Percentiles rank a stretch among this genome's conserved stretches.
Conservation (phyloP, 2,888 invertebrate species). For the Acronicta leporina region DNA sequence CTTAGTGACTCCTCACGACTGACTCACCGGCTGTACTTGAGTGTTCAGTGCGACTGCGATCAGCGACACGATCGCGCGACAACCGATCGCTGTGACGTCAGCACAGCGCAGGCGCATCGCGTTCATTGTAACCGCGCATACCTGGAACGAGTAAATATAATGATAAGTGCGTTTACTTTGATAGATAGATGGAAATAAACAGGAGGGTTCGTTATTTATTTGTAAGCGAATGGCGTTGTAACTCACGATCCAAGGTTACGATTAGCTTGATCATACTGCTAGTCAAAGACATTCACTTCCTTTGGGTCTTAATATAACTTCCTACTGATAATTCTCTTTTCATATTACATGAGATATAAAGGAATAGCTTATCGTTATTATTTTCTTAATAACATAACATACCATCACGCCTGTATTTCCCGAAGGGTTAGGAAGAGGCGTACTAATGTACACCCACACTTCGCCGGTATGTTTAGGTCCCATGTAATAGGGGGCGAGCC, state of each 20-base stretch:
- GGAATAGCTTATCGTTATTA: too few relatives aligned
- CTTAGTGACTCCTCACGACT: slow-evolving; percentile 52
- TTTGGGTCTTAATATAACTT: too few relatives aligned
- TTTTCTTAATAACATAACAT: too few relatives aligned
- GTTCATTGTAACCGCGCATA: slow-evolving; percentile 84
- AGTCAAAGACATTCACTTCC: too few relatives aligned
- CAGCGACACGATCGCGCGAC: slow-evolving; percentile 45
- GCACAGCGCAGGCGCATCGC: slow-evolving; percentile 63
- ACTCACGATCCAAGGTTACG: not conserved
- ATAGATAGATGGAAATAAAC: slow-evolving; percentile 10
- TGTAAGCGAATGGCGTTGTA: not conserved
- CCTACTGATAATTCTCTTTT: too few relatives aligned
- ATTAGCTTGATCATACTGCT: not conserved
- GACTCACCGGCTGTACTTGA: slow-evolving; percentile 63
- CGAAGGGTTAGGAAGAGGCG: too few relatives aligned
- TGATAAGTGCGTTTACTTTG: slow-evolving; percentile 29
- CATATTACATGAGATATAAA: too few relatives aligned
- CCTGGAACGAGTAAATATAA: slow-evolving; percentile 64
- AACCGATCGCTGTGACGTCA: slow-evolving; percentile 61
- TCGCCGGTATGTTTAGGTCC: too few relatives aligned
- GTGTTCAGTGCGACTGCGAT: slow-evolving; percentile 41
- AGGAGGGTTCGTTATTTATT: slow-evolving; percentile 6
- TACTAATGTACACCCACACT: too few relatives aligned
- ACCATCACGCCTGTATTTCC: too few relatives aligned
- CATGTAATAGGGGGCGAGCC: too few relatives aligned